Percentiles rank a stretch among this genome's conserved stretches.
These are phyloP conservation scores for Morpho helenor DNA, from an alignment of 2,888 invertebrate genomes.

Conservation along the genomic window DNA sequence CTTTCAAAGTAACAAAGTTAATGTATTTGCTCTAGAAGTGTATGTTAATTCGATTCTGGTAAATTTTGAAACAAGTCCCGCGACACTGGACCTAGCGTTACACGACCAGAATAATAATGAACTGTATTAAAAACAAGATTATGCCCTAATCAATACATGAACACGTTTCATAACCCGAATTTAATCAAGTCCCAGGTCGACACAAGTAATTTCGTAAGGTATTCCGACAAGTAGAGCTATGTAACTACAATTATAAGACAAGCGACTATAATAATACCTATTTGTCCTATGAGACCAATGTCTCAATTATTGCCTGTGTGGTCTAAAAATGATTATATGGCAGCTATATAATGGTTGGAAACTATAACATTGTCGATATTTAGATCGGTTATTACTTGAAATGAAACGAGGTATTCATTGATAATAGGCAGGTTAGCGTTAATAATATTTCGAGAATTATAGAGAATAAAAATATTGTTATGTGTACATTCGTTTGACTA, in stretches of 20 bases:
- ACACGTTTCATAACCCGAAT: conserved; percentile 44
- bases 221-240: conserved; percentile 37
- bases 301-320: conserved; percentile 74
- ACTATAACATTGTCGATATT: conserved; percentile 63
- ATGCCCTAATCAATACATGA: conserved; percentile 46
- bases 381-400: conserved; percentile 63
- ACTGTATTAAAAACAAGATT: conserved; percentile 56
- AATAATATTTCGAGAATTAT: conserved; percentile 55
- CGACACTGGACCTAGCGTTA: conserved; percentile 39
- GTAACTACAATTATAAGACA: conserved; percentile 41
- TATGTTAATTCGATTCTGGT: conserved; percentile 28
- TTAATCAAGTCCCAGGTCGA: conserved; percentile 42
- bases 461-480: conserved; percentile 55
- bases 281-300: conserved; percentile 43
- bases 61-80: conserved; percentile 42
- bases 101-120: conserved; percentile 54
- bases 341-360: conserved; percentile 51
- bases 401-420: conserved; percentile 58
- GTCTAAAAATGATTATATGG: conserved; percentile 62
- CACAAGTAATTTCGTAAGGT: conserved; percentile 37
- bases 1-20: conserved; percentile 9
- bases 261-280: conserved; percentile 47
- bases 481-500: not conserved
- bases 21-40: conserved; percentile 15
- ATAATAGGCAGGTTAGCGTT: conserved; percentile 68